Conservation (phyloP, 2,113 vertebrate genomes). For the Percopsis transmontana region DNA sequence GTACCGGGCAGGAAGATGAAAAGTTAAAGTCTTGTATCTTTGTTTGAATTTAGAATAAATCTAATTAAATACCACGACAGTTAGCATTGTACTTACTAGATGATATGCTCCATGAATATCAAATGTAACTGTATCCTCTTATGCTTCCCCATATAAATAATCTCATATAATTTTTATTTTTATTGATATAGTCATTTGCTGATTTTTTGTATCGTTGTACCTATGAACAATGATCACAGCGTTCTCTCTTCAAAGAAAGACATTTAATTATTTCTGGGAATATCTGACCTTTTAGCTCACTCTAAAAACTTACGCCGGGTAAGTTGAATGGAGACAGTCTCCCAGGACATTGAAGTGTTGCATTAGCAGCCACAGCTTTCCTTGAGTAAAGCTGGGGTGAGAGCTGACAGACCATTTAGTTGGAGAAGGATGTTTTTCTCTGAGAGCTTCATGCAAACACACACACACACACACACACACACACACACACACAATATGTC, state of each 20-base stretch:
- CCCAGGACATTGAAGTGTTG: slow-evolving; percentile 51
- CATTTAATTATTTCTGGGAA: not conserved
- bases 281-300: slow-evolving; percentile 10
- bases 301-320: not conserved
- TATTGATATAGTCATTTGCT: not conserved
- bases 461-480: too few relatives aligned
- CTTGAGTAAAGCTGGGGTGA: slow-evolving; percentile 37
- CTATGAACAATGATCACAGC: not conserved
- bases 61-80: too few relatives aligned
- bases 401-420: slow-evolving; percentile 47
- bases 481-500: too few relatives aligned
- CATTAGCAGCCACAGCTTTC: slow-evolving; percentile 61
- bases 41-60: too few relatives aligned
- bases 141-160: too few relatives aligned
- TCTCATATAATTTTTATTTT: not conserved
- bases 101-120: too few relatives aligned
- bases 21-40: too few relatives aligned
- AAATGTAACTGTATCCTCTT: too few relatives aligned
- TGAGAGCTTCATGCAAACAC: slow-evolving; percentile 5
- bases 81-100: too few relatives aligned
- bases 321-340: slow-evolving; percentile 30
- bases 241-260: not conserved
- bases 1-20: too few relatives aligned
- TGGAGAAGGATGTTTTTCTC: slow-evolving; percentile 42
- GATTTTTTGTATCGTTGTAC: not conserved